Evolutionary conservation across 2,113 vertebrate species (phyloP).

Genomic region (Melanocharis versteri): DNA sequence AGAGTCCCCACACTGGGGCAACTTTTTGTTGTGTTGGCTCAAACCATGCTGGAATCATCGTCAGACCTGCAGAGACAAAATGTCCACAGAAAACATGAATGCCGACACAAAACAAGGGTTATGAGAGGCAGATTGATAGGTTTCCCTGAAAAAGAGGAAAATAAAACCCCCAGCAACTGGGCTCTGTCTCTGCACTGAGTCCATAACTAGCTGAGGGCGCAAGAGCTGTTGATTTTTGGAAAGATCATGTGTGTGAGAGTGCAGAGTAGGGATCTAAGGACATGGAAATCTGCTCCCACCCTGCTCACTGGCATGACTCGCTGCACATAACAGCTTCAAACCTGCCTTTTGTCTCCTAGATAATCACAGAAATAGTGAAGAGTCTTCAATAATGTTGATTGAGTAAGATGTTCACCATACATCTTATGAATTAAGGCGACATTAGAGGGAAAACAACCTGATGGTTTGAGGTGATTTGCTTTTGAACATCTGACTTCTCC

Average conservation of each 20-base stretch:
- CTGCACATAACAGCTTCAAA: not conserved
- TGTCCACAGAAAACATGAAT: fast-evolving
- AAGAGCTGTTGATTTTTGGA: not conserved
- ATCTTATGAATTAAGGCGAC: not conserved
- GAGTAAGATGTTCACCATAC: not conserved
- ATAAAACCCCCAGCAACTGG: not conserved
- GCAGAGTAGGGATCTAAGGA: not conserved
- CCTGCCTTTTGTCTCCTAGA: not conserved
- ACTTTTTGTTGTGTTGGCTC: not conserved
- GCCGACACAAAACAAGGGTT: not conserved
- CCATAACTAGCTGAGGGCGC: not conserved
- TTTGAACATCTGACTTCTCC: not conserved
- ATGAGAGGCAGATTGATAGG: not conserved
- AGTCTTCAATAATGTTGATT: not conserved
- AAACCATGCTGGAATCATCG: not conserved
- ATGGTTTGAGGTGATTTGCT: not conserved
- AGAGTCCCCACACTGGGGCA: not conserved
- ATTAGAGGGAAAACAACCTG: not conserved
- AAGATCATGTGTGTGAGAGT: fast-evolving
- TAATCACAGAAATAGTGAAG: not conserved
- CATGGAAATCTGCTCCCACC: not conserved
- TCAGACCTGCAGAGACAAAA: not conserved
- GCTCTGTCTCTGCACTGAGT: not conserved
- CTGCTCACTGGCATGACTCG: not conserved
- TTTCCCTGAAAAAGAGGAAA: not conserved